Evolutionary conservation across 2,797 vertebrate genomes (phyloP).

Genomic region (Chromis chromis): DNA sequence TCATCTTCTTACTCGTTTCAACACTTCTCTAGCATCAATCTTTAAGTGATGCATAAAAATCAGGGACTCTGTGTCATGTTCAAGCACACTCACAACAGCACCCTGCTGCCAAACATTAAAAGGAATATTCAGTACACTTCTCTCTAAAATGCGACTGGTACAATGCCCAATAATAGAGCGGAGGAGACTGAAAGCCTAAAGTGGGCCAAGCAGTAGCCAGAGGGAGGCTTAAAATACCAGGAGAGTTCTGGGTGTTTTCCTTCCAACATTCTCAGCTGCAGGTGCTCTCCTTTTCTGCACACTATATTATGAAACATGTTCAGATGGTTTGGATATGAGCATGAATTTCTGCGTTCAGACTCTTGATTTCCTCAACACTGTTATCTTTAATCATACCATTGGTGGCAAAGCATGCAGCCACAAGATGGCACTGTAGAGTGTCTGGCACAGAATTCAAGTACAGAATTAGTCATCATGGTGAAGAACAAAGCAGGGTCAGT

Average conservation of each 20-base stretch:
- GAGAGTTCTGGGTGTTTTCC: slow-evolving; percentile 59
- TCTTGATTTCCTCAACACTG: neutral
- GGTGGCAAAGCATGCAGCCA: slow-evolving; percentile 21
- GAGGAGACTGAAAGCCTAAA: slow-evolving; percentile 36
- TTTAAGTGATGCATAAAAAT: neutral
- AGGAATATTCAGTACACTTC: slow-evolving; percentile 9
- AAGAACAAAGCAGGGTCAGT: slow-evolving; percentile 3
- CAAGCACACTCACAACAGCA: neutral
- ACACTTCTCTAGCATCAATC: neutral
- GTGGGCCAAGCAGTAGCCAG: slow-evolving; percentile 58
- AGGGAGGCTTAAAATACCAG: slow-evolving; percentile 37
- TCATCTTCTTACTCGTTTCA: neutral
- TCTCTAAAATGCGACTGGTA: slow-evolving; percentile 7
- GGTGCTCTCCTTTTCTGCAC: slow-evolving; percentile 28
- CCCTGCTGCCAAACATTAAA: slow-evolving; percentile 15
- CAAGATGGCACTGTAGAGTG: slow-evolving; percentile 38
- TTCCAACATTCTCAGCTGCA: slow-evolving; percentile 29
- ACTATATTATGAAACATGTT: neutral
- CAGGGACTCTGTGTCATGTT: neutral
- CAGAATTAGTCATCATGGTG: neutral
- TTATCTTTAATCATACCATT: neutral
- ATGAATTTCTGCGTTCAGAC: neutral
- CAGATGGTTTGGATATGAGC: slow-evolving; percentile 5
- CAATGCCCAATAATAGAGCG: slow-evolving; percentile 10
- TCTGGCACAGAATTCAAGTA: neutral